Base-by-base conservation (phyloP, 2,113 vertebrate genomes). In the Sphyrna mokarran region DNA sequence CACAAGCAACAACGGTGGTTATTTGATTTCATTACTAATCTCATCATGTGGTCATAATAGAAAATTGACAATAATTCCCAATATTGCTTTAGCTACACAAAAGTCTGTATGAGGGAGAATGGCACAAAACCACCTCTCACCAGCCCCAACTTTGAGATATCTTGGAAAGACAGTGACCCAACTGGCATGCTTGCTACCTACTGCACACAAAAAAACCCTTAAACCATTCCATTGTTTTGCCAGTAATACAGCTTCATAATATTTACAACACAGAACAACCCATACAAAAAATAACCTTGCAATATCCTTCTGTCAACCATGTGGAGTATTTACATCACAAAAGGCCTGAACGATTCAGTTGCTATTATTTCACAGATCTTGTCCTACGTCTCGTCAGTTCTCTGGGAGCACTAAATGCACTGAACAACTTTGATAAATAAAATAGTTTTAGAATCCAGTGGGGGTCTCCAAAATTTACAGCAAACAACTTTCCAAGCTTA, bases 201-300 rank as follows among this genome's bases (percentile, higher is more conserved):
- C 14, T 89, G 86, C 43, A 54, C 10, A 90, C 26, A 18, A 58
- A 61, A 90, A 3, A 33, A 33, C 14, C 87, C 54, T 61, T 29
- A 90, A 90, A 90, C 23, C 29, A 33, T 90, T 90, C 87, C 54
- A 90, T 61, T 90, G 87, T 90, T 90, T 90, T 90, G 48, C 86
- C 86, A 58, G 86, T 90, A 58, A 90, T 58, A 90, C 13, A 90
- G 11, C 54, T 90, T 61, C 54, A 16, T 29, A 61, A 61, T 90
- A 90, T 90, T 90, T 90, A 90, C 87, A 90, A 90, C 87, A 90
- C 87, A 90, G 87, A 90, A 58, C 87, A 16, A 90, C 87, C 87
- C 87, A 1, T 61, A 58, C 87, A 90, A 90, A 90, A 29, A 61
- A 90, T 58, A 90, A 90, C 87, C 87, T 90, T 90, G 87, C 87